Evolutionary conservation across 2,113 vertebrate species (phyloP).

Genomic region (Asarcornis scutulata): DNA sequence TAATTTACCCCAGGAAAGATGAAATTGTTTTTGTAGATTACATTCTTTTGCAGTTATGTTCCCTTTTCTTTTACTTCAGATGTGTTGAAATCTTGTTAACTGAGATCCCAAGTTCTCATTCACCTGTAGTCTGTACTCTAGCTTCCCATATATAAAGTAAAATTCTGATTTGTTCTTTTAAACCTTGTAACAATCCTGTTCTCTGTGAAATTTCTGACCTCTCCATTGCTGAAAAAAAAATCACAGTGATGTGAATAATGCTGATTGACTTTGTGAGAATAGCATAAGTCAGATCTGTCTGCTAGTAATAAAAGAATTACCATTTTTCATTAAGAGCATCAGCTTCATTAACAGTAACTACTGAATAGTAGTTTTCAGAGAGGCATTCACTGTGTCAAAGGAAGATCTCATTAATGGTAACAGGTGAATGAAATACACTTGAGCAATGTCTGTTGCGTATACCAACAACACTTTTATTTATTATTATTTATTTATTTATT

Average conservation of each 20-base stretch:
- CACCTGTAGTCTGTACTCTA: slow-evolving; percentile 6
- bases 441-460: background rate
- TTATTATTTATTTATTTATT: too few species aligned
- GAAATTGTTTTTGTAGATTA: slow-evolving; percentile 32
- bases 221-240: background rate
- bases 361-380: slow-evolving; percentile 7
- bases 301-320: background rate
- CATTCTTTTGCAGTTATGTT: slow-evolving; percentile 26
- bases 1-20: background rate
- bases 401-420: background rate
- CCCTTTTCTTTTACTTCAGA: slow-evolving; percentile 24
- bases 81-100: slow-evolving; percentile 29
- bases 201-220: background rate
- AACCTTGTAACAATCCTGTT: background rate
- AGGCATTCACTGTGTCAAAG: background rate
- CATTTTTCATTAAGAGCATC: background rate
- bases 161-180: slow-evolving; percentile 35
- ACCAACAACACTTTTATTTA: background rate
- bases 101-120: slow-evolving; percentile 42
- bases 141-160: slow-evolving; percentile 23
- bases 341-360: background rate
- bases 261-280: background rate
- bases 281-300: background rate
- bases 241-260: background rate
- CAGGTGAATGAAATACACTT: background rate